phyloP scores from a whole-genome alignment of 1,140 invertebrate genomes.

The Formica exsecta region DNA sequence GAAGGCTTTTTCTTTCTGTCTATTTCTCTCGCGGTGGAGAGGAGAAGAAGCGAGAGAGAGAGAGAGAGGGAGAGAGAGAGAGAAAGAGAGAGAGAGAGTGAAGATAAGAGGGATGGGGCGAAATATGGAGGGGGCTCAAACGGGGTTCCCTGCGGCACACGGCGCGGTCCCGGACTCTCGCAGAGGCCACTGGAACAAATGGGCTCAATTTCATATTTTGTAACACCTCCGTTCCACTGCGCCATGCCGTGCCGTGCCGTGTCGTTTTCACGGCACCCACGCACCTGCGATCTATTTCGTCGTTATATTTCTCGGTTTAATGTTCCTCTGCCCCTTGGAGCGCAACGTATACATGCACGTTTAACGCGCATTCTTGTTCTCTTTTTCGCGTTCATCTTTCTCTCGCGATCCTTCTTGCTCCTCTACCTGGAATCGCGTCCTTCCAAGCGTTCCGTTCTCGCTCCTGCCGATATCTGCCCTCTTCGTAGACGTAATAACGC shows the following conservation, averaged over 20 bases:
- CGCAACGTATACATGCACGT: background rate
- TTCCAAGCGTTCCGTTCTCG: background rate
- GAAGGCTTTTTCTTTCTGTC: background rate
- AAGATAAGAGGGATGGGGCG: slow-evolving; percentile 34
- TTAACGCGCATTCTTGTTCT: slow-evolving; percentile 20
- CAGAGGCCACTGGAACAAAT: slow-evolving; percentile 84
- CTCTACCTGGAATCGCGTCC: background rate
- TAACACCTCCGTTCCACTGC: slow-evolving; percentile 73
- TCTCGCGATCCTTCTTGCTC: slow-evolving; percentile 32
- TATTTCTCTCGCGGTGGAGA: background rate
- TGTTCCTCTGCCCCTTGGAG: slow-evolving; percentile 34
- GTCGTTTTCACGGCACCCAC: slow-evolving; percentile 76
- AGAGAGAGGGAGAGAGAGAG: slow-evolving; percentile 15
- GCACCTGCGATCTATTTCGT: slow-evolving; percentile 82
- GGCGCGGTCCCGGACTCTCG: slow-evolving; percentile 68
- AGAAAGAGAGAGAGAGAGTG: background rate
- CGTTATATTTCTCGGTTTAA: slow-evolving; percentile 75
- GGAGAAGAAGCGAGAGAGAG: background rate
- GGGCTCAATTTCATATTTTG: slow-evolving; percentile 84
- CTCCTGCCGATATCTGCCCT: slow-evolving; percentile 39
- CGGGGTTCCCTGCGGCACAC: slow-evolving; percentile 81
- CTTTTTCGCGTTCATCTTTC: slow-evolving; percentile 18
- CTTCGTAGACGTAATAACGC: slow-evolving; percentile 60
- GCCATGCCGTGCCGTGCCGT: slow-evolving; percentile 20
- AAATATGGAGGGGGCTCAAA: slow-evolving; percentile 37